Evolutionary conservation across 2,113 vertebrate species (phyloP), one percentile per base, ranked within the genome.

Genomic region (Oxygymnocypris stewartii): DNA sequence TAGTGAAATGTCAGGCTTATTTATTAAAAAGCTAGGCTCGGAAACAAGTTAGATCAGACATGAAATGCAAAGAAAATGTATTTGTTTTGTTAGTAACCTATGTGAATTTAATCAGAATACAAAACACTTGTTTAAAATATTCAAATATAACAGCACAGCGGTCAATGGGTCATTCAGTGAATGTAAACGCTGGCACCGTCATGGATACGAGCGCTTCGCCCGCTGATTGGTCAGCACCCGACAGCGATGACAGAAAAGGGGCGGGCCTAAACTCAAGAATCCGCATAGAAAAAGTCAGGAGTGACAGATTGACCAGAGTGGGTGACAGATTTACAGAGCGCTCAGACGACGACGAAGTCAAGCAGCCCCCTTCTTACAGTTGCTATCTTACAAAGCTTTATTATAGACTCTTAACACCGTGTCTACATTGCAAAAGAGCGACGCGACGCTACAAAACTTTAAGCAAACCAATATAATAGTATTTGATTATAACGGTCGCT

Each of bases 241-340:
- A 28, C 61, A 40, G 89, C 87, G 88, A 74, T 84, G 31, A 13
- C 11, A 88, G 85, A 90, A 89, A 90, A 90, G 86, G 91, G 94
- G 95, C 93, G 87, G 92, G 90, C 77, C 91, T 47, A 85, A 47
- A 44, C 73, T 87, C 79, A 87, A 86, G 83, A 85, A 85, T 92
- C 90, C 89, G 84, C 91, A 89, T 93, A 93, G 91, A 94, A 94
- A 94, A 93, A 88, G 88, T 91, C 74, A 74, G 16, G 84, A 89
- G 74, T 87, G 85, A 89, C 84, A 87, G 87, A 85, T 84, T 79
- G 90, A 18, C 76, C 42, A 69, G 89, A 89, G 83, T 44, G 81
- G 77, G 84, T 67, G 63, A 61, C 88, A 59, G 74, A 82, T 90
- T 82, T 65, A 81, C 87, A 61, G 37, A 28, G 37, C 42, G 40